These are phyloP conservation scores for Oxyura jamaicensis DNA, from an alignment of 2,113 vertebrate genomes.

Conservation along the genomic window DNA sequence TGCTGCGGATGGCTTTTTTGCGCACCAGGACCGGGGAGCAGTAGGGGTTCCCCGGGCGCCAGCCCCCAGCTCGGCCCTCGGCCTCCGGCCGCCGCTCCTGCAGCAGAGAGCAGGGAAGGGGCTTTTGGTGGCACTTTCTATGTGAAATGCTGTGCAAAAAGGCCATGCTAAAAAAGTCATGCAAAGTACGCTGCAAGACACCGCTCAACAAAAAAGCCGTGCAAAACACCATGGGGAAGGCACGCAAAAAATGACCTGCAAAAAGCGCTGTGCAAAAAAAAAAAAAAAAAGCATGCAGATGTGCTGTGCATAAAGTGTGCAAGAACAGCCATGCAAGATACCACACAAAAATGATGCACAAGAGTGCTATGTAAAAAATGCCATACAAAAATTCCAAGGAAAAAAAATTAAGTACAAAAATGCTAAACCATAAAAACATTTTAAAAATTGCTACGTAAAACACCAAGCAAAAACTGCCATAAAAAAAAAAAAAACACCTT, in stretches of 20 bases:
- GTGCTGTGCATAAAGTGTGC: not conserved
- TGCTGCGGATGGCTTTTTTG: slow-evolving; percentile 92
- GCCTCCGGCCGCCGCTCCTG: slow-evolving; percentile 63
- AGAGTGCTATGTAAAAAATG: too few species aligned
- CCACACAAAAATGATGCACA: accelerated
- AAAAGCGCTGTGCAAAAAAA: too few species aligned
- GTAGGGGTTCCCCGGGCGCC: slow-evolving; percentile 77
- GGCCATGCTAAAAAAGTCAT: accelerated
- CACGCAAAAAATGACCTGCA: too few species aligned
- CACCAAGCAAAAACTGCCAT: not conserved
- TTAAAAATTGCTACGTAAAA: not conserved
- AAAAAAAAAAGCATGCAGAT: too few species aligned
- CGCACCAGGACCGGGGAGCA: slow-evolving; percentile 90
- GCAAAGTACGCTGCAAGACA: too few species aligned
- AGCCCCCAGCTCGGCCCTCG: slow-evolving; percentile 17
- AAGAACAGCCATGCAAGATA: too few species aligned
- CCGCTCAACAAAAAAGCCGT: too few species aligned
- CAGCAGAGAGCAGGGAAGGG: not conserved
- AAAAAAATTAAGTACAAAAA: accelerated
- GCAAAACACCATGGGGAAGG: too few species aligned
- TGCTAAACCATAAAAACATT: too few species aligned
- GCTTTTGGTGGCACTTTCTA: accelerated
- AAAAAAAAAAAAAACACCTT: not conserved
- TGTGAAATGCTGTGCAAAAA: accelerated
- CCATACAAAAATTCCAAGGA: not conserved